Conservation (phyloP, 2,888 invertebrate genomes). For the Anagyrus pseudococci region DNA sequence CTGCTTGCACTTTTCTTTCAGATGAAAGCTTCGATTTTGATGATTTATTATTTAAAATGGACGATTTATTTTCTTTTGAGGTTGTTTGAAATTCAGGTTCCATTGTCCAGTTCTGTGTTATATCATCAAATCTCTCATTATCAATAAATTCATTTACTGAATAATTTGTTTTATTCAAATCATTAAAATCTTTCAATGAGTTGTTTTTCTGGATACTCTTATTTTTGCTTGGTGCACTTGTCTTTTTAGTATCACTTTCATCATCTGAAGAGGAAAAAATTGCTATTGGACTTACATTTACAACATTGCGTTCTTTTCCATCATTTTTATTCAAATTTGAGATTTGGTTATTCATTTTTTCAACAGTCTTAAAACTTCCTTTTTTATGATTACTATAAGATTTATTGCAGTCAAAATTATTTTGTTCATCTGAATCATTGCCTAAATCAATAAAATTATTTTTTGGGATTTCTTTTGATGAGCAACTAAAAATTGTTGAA, state of each 20-base stretch:
- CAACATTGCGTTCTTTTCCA: not conserved
- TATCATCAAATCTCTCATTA: conserved; percentile 13
- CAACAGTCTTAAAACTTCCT: not conserved
- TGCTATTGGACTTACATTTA: conserved; percentile 40
- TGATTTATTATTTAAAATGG: not conserved
- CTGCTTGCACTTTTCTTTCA: conserved; percentile 37
- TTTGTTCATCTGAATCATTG: conserved; percentile 26
- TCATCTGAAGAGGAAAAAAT: conserved; percentile 40
- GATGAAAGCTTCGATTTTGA: conserved; percentile 10
- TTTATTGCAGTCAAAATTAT: conserved; percentile 4
- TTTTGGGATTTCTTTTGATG: conserved; percentile 5
- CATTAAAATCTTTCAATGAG: not conserved
- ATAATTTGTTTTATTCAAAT: not conserved
- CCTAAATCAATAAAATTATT: conserved; percentile 21
- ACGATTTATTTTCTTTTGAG: conserved; percentile 8
- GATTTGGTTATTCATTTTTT: too few relatives aligned
- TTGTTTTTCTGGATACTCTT: not conserved
- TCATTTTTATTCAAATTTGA: not conserved
- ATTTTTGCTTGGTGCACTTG: not conserved
- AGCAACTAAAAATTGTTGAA: conserved; percentile 8
- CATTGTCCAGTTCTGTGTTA: too few relatives aligned
- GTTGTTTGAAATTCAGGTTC: too few relatives aligned
- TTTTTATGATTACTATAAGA: not conserved
- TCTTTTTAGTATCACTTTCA: conserved; percentile 9
- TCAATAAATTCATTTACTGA: conserved; percentile 1